Percentiles rank a stretch among this genome's conserved stretches.
Conservation (phyloP, 2,113 vertebrate species). For the Balaenoptera acutorostrata region DNA sequence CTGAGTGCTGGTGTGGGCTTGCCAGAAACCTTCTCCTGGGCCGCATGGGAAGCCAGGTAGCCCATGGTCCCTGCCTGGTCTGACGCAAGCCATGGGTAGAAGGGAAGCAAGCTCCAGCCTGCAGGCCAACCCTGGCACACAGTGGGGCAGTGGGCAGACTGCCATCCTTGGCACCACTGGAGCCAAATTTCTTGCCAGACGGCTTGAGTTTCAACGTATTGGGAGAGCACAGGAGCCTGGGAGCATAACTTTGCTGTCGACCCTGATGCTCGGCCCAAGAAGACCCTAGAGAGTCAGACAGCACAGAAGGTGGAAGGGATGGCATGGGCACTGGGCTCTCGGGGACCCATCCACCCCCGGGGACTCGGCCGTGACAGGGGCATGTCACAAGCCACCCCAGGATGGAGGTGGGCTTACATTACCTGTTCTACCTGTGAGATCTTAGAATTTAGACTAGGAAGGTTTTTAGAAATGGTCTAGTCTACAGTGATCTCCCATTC, state of each 20-base stretch:
- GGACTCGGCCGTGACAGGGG: no score
- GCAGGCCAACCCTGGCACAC: not conserved
- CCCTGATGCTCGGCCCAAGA: not conserved
- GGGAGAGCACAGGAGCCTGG: not conserved
- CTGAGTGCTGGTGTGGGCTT: not conserved
- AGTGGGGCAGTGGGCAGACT: not conserved
- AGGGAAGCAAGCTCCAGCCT: slow-evolving; percentile 30
- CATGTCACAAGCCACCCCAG: not conserved
- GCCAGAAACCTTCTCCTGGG: not conserved
- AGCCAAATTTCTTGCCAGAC: slow-evolving; percentile 23
- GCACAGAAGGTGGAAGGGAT: not conserved
- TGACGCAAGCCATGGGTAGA: not conserved
- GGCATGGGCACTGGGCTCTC: not conserved
- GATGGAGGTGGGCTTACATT: not conserved
- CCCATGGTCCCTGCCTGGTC: not conserved
- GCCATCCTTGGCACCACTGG: slow-evolving; percentile 21
- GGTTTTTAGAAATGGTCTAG: not conserved
- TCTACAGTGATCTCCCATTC: not conserved
- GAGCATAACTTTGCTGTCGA: not conserved
- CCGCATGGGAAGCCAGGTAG: not conserved
- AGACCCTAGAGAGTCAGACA: not conserved
- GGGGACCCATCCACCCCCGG: not conserved
- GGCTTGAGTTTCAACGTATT: slow-evolving; percentile 21
- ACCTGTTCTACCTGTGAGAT: not conserved
- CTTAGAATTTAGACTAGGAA: not conserved